phyloP scores from a whole-genome alignment of 2,888 invertebrate species.

The Criorhina ranunculi region DNA sequence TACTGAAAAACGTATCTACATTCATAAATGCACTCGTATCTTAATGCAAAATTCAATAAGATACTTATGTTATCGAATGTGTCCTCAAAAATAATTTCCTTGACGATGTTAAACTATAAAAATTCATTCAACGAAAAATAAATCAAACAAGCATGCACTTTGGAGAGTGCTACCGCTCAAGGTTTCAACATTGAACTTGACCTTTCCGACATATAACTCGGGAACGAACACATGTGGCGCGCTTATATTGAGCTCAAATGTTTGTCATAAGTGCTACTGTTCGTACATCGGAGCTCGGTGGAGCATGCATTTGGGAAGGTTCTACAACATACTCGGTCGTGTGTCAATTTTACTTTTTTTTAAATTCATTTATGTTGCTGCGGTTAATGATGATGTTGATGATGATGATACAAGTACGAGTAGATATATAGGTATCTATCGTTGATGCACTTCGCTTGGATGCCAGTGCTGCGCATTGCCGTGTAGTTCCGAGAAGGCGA shows the following conservation, averaged over 20 bases:
- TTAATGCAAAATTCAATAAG: not conserved
- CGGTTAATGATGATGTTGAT: constrained; percentile 10
- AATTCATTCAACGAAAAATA: constrained; percentile 35
- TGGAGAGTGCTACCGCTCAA: constrained; percentile 49
- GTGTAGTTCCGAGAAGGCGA: not conserved
- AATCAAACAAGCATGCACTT: constrained; percentile 51
- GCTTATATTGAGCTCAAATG: constrained; percentile 9
- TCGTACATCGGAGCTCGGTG: constrained; percentile 17
- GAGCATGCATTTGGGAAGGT: constrained; percentile 33
- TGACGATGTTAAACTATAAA: constrained; percentile 26
- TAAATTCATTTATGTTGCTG: constrained; percentile 22
- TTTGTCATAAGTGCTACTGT: constrained; percentile 44
- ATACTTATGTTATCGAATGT: constrained; percentile 47
- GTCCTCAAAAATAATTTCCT: constrained; percentile 63
- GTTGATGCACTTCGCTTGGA: too few species aligned
- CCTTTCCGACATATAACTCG: constrained; percentile 39
- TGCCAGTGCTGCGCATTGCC: too few species aligned
- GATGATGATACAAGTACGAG: constrained; percentile 15
- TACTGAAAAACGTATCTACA: not conserved
- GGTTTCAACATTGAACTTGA: constrained; percentile 64
- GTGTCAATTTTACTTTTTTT: constrained; percentile 8
- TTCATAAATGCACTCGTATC: not conserved
- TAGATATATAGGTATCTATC: constrained; percentile 15
- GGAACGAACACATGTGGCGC: not conserved
- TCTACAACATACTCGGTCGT: constrained; percentile 20